Base-by-base conservation (phyloP, 2,888 invertebrate genomes). In the Chrysodeixis includens region DNA sequence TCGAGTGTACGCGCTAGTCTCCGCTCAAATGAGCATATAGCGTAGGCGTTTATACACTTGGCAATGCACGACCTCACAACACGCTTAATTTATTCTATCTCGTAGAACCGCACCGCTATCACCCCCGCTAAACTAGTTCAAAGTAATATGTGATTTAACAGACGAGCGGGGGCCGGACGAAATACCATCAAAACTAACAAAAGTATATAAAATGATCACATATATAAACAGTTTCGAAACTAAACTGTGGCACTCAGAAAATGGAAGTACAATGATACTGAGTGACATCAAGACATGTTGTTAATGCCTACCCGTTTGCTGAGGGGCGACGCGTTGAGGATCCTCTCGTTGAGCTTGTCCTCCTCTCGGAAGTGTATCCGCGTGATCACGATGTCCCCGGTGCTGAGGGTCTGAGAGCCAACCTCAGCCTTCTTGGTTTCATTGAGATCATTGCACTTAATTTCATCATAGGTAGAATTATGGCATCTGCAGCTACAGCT, bases 351-450 rank as follows among this genome's bases (percentile, higher is more conserved):
- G 0, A 85, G 76, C 75, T 95, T 95, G 68, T 95, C 95, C 76
- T 95, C 95, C 74, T 95, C 95, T 55, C 94, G 88, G 86, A 95
- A 95, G 81, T 95, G 95, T 84, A 98, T 98, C 92, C 97, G 97
- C 53, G 98, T 98, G 83, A 98, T 98, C 62, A 98, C 98, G 85
- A 99, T 98, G 89, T 98, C 98, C 57, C 98, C 98, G 18, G 98
- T 98, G 88, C 98, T 98, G 55, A 98, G 95, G 1, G 98, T 98
- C 92, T 99, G 98, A 66, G 97, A 97, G 35, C 96, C 97, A 68
- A 96, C 96, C 80, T 96, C 96, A 10, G 87, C 74, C 76, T 93
- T 92, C 86, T 92, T 92, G 73, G 87, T 89, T 89, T 93, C 92
- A 88, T 93, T 89, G 93, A 95, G 86, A 92, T 92, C 86, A 89